Percentiles rank a stretch among this genome's conserved stretches.
Evolutionary conservation across 1,140 invertebrate species (phyloP).

Genomic region (Pinna nobilis): DNA sequence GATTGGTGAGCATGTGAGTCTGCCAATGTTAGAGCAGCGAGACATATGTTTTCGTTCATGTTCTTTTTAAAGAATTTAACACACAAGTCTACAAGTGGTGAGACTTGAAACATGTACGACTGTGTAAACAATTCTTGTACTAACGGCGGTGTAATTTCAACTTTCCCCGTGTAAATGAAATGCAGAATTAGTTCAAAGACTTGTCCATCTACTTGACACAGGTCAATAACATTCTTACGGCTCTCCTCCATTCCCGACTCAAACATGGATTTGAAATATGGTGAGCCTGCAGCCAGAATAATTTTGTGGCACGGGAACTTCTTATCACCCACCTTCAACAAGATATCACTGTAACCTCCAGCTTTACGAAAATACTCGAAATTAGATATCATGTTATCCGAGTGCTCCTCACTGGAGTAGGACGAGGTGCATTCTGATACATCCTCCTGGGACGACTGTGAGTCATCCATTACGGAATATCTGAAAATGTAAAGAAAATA

Average conservation of each 20-base stretch:
- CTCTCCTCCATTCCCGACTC: slow-evolving; percentile 70
- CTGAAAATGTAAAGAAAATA: too few relatives aligned
- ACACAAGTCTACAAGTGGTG: slow-evolving; percentile 63
- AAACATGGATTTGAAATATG: slow-evolving; percentile 71
- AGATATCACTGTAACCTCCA: slow-evolving; percentile 64
- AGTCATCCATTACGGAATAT: too few relatives aligned
- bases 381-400: slow-evolving; percentile 60
- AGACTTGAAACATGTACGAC: slow-evolving; percentile 67
- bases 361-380: slow-evolving; percentile 63
- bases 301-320: slow-evolving; percentile 67
- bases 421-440: not conserved
- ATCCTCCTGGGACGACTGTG: not conserved
- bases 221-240: slow-evolving; percentile 58
- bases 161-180: slow-evolving; percentile 69
- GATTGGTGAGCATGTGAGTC: slow-evolving; percentile 62
- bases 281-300: slow-evolving; percentile 65
- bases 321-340: slow-evolving; percentile 55
- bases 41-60: slow-evolving; percentile 66
- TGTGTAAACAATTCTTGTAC: slow-evolving; percentile 67
- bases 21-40: slow-evolving; percentile 63
- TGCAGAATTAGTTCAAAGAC: slow-evolving; percentile 67
- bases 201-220: slow-evolving; percentile 61
- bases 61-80: slow-evolving; percentile 65
- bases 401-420: slow-evolving; percentile 61
- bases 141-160: slow-evolving; percentile 57